Evolutionary conservation across 2,113 vertebrate species (phyloP).

Genomic region (Neopipo cinnamomea): DNA sequence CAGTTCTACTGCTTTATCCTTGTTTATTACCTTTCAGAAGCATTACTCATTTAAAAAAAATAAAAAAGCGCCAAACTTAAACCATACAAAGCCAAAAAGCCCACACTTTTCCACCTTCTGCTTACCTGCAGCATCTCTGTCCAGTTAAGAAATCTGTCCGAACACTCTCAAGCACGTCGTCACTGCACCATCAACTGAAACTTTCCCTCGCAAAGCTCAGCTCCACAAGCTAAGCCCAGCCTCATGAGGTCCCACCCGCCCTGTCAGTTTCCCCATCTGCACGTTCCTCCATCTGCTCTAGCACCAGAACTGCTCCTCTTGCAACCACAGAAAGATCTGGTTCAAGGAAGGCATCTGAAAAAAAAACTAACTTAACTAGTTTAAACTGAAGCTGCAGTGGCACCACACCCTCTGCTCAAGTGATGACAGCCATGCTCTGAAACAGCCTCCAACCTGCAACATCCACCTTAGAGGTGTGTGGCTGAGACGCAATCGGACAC

Average conservation of each 20-base stretch:
- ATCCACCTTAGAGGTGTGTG: neutral
- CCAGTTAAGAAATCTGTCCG: neutral
- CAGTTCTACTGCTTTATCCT: neutral
- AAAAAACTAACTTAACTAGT: neutral
- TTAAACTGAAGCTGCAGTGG: neutral
- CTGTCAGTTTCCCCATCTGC: neutral
- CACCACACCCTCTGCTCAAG: neutral
- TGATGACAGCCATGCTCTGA: neutral
- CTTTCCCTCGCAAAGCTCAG: neutral
- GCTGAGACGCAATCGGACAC: neutral
- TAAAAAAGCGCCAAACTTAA: neutral
- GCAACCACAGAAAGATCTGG: neutral
- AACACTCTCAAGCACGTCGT: neutral
- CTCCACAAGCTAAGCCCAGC: neutral
- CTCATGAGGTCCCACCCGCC: neutral
- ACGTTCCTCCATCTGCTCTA: neutral
- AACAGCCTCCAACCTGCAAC: neutral
- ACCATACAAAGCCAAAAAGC: neutral
- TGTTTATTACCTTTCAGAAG: neutral
- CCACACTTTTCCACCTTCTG: neutral
- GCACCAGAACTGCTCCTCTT: neutral
- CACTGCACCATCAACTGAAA: neutral
- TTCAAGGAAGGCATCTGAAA: neutral
- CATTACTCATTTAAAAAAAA: neutral
- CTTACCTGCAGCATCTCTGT: constrained; percentile 6